These are phyloP conservation scores for Drosophila planitibia DNA, from an alignment of 2,888 invertebrate species.

Conservation along the genomic window DNA sequence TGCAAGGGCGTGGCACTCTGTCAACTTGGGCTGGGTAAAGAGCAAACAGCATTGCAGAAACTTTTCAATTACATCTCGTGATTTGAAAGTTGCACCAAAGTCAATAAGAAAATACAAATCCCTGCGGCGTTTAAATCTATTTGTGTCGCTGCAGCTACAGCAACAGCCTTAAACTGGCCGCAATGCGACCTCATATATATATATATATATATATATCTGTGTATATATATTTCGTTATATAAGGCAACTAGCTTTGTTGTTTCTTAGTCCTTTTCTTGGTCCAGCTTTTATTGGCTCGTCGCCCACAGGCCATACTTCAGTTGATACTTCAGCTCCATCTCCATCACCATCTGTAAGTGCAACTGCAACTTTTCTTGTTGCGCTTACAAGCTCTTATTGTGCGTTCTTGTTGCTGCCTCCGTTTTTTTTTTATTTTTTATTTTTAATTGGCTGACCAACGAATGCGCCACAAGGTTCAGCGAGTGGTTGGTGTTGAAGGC, in stretches of 20 bases:
- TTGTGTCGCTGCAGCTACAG: conserved; percentile 47
- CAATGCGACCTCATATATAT: conserved; percentile 19
- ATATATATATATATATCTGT: background rate
- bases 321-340: background rate
- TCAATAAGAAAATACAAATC: conserved; percentile 68
- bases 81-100: conserved; percentile 63
- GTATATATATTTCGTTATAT: background rate
- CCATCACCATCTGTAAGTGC: background rate
- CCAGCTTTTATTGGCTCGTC: conserved; percentile 5
- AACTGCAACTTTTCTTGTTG: conserved; percentile 11
- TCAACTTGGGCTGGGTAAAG: conserved; percentile 15
- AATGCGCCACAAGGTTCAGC: conserved; percentile 17
- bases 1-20: conserved; percentile 14
- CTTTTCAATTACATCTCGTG: conserved; percentile 70
- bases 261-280: background rate
- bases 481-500: conserved; percentile 8
- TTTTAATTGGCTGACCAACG: conserved; percentile 64
- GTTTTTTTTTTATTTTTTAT: conserved; percentile 7
- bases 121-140: conserved; percentile 69
- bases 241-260: conserved; percentile 13
- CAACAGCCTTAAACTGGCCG: conserved; percentile 20
- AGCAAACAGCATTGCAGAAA: conserved; percentile 49
- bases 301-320: conserved; percentile 12
- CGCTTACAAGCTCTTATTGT: conserved; percentile 17
- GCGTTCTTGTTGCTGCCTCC: background rate